Evolutionary conservation across 37 sponge, comb jelly and placozoan species (phyloP), one percentile per base, ranked within the genome.

Genomic region (Spongilla lacustris): DNA sequence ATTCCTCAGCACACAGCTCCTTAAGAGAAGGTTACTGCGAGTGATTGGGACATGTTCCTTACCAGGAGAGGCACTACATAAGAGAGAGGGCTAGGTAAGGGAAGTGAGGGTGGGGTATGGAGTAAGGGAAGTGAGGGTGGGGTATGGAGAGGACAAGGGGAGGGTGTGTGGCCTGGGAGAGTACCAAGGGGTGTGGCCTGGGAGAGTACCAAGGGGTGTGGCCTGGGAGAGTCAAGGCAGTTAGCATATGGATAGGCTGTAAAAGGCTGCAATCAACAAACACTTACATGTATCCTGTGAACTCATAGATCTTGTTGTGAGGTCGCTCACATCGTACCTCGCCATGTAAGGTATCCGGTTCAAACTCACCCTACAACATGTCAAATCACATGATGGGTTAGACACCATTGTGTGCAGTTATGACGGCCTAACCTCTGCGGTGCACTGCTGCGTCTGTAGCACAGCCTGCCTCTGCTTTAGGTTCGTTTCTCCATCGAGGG

Each of bases 401-500:
- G n/a, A n/a, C n/a, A n/a, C n/a, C n/a, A n/a, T n/a, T n/a, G n/a
- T n/a, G n/a, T n/a, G n/a, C n/a, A n/a, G n/a, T n/a, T n/a, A n/a
- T n/a, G n/a, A n/a, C n/a, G 41, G 41, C 6, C 41, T 41, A 41
- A 41, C 41, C 41, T 41, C 41, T 41, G 41, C 6, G 41, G 3
- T 41, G 41, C 36, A 25, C 2, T 31, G 25, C 26, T 81, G 50
- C 49, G 71, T 30, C 21, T 82, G 86, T 30, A 78, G 70, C 12
- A 84, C 75, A 35, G 85, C 88, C 69, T 69, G 75, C 48, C 95
- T 28, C 74, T 85, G 92, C 83, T 96, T 96, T 31, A 96, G 80
- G 79, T 89, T 94, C 29, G 94, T 93, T 77, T 96, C 97, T 35
- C 97, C 97, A 80, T 96, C 97, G 34, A 96, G 76, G 46, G 93